A percentile compares a stretch with the other conserved stretches of the same genome.
Conservation (phyloP, 2,113 vertebrate genomes). For the Melanocharis versteri region DNA sequence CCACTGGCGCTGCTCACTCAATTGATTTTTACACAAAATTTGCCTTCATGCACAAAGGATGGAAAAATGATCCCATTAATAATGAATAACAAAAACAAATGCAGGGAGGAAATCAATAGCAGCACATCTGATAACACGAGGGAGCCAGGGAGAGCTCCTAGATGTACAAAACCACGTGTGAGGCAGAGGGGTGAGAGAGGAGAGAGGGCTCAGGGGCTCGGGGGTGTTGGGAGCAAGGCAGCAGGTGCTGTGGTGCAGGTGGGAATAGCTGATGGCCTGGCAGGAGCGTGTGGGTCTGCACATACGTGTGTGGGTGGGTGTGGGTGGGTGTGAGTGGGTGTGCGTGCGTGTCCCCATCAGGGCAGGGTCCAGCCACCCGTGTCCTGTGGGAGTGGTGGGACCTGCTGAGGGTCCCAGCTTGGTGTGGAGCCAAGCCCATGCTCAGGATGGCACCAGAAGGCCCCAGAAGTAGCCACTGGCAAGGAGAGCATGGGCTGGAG, state of each 20-base stretch:
- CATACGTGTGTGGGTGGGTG: neutral
- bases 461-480: neutral
- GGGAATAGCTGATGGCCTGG: neutral
- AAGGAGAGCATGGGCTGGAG: neutral
- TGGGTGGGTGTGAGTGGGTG: neutral
- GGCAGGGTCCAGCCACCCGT: fast-evolving
- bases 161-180: neutral
- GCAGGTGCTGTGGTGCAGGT: neutral
- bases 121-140: slow-evolving; percentile 62
- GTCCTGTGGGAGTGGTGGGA: neutral
- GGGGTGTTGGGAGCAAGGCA: neutral
- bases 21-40: slow-evolving; percentile 85
- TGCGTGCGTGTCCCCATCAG: neutral
- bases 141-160: neutral
- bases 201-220: neutral
- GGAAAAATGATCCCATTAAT: slow-evolving; percentile 81
- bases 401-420: neutral
- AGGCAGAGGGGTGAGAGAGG: no score
- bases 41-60: slow-evolving; percentile 73
- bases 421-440: fast-evolving
- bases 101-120: slow-evolving; percentile 75
- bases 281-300: neutral
- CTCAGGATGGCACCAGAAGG: neutral
- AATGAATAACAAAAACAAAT: slow-evolving; percentile 82
- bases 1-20: slow-evolving; percentile 67